These are phyloP conservation scores for Periparus ater DNA, from an alignment of 2,797 vertebrate species.

Conservation along the genomic window DNA sequence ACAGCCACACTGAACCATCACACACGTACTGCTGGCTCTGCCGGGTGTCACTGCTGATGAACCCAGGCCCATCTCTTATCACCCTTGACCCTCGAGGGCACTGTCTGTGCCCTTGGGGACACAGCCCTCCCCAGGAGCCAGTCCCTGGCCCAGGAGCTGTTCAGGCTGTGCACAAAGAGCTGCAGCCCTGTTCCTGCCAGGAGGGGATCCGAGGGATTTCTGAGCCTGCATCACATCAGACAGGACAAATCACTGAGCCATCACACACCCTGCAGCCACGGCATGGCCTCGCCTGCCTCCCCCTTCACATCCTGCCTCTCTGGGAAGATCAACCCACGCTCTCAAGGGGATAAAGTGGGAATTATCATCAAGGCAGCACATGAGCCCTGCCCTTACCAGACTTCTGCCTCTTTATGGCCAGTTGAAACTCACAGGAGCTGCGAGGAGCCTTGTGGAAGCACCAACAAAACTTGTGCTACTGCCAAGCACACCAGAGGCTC, in stretches of 20 bases:
- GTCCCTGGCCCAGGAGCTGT: not conserved
- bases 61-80: not conserved
- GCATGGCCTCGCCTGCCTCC: not conserved
- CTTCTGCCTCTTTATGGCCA: rapidly evolving
- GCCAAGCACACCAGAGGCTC: not conserved
- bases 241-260: not conserved
- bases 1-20: not conserved
- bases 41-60: rapidly evolving
- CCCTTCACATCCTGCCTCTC: not conserved
- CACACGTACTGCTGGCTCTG: not conserved
- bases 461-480: not conserved
- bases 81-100: not conserved
- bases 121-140: not conserved
- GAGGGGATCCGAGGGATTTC: rapidly evolving
- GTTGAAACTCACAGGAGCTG: not conserved
- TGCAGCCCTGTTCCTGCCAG: not conserved
- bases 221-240: not conserved
- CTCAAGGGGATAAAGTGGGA: not conserved
- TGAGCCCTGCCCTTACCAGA: rapidly evolving
- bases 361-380: not conserved
- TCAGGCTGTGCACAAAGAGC: not conserved
- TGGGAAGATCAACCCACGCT: not conserved
- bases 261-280: not conserved
- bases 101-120: not conserved
- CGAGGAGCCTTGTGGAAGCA: not conserved